Percentiles rank a stretch among this genome's conserved stretches.
These are phyloP conservation scores for Zapornia atra DNA, from an alignment of 2,113 vertebrate species.

Conservation along the genomic window DNA sequence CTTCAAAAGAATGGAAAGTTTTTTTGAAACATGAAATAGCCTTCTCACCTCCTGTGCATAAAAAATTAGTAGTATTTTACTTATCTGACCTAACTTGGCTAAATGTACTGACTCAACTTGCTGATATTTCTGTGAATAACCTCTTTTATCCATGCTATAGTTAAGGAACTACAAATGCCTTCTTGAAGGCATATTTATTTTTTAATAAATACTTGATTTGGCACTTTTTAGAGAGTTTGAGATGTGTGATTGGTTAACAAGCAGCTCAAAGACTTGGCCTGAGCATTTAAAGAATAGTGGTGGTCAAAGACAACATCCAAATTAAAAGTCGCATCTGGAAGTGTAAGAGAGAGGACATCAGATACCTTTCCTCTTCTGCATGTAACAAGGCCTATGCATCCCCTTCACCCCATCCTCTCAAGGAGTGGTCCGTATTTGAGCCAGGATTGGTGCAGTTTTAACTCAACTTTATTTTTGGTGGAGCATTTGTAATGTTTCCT, in stretches of 20 bases:
- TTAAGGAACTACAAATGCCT: not conserved
- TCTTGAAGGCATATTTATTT: not conserved
- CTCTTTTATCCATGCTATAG: not conserved
- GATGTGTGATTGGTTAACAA: not conserved
- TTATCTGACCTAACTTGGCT: not conserved
- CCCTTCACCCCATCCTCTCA: not conserved
- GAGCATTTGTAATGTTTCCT: not conserved
- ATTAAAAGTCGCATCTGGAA: not conserved
- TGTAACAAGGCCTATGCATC: not conserved
- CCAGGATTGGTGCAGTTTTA: not conserved
- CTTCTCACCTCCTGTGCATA: not conserved
- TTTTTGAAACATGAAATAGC: not conserved
- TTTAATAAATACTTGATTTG: not conserved
- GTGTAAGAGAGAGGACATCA: not conserved
- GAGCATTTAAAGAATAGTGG: not conserved
- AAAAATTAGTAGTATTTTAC: not conserved
- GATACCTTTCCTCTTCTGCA: not conserved
- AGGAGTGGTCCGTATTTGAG: not conserved
- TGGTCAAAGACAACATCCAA: not conserved
- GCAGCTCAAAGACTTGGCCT: not conserved
- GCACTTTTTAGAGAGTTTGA: not conserved
- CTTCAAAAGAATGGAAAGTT: not conserved
- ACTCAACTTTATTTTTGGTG: not conserved
- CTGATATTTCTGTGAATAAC: not conserved
- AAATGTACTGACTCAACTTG: not conserved